Evolutionary conservation across 2,888 invertebrate species (phyloP), one percentile per base, ranked within the genome.

Genomic region (Dryadula phaetusa): DNA sequence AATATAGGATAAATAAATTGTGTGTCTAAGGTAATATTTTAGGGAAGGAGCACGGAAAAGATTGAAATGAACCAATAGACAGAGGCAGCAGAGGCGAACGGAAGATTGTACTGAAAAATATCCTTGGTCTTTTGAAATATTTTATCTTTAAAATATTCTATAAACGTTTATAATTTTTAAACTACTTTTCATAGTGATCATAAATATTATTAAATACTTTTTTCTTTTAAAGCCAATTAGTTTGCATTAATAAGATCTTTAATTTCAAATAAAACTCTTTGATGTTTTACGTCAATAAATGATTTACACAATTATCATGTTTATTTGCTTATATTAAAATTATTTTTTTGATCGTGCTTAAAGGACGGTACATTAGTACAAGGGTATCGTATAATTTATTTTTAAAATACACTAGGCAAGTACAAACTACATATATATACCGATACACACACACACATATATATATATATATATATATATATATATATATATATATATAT

Each of bases 41-140:
- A 58, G 28, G 54, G 58, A 56, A 52, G 52, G 42, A 44, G 10
- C 49, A 44, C 67, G 64, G 53, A 64, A 67, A 60, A 64, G 64
- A 67, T 67, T 67, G 67, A 64, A 67, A 63, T 60, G 49, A 64
- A 64, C 64, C 58, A 53, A 67, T 60, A 60, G 64, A 60, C 12
- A 25, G 49, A 37, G 49, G 40, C 49, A 28, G n/a, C 28, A n/a
- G 49, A 52, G 40, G 42, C 49, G 20, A 62, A 22, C 4, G 22
- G 37, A 42, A 56, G 47, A 58, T 49, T 62, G 49, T 32, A 25
- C 62, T 66, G 25, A 66, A 66, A 62, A 54, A 62, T 47, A 28
- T 56, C n/a, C 25, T 40, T 20, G 40, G 32, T 62, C 47, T 62
- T 54, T 37, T 20, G 8, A 37, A 18, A 37, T 54, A 54, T 37